phyloP scores from a whole-genome alignment of 2,888 invertebrate species.

The Pogonocherus hispidulus region DNA sequence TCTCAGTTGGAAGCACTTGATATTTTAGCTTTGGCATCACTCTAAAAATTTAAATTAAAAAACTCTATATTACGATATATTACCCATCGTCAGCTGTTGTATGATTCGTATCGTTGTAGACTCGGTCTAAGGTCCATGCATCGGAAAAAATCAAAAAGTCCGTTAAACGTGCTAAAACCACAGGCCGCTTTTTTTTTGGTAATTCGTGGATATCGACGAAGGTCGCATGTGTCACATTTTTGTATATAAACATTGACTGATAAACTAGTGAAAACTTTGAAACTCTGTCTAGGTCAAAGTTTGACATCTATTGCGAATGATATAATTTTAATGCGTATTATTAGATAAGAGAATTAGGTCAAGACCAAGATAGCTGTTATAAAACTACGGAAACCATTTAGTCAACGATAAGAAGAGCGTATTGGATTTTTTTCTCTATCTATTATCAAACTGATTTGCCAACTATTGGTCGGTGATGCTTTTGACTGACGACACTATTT shows the following conservation, averaged over 20 bases:
- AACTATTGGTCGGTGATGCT: background rate
- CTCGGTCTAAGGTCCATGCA: no score
- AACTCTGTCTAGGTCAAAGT: conserved; percentile 39
- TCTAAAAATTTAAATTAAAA: no score
- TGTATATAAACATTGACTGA: conserved; percentile 12
- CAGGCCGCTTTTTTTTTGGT: no score
- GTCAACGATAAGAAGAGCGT: background rate
- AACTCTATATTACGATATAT: no score
- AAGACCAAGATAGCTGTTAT: conserved; percentile 12
- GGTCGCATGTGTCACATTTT: conserved; percentile 19
- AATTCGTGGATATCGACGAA: no score
- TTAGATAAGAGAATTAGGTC: conserved; percentile 18
- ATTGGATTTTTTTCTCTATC: conserved; percentile 5
- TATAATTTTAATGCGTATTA: conserved; percentile 24
- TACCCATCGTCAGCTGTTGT: no score
- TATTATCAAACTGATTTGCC: background rate
- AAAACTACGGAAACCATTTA: conserved; percentile 11
- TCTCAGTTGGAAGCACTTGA: no score
- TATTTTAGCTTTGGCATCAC: no score
- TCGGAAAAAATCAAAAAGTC: no score
- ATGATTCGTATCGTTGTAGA: no score
- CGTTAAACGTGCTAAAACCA: no score
- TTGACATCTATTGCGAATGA: conserved; percentile 23
- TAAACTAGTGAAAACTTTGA: conserved; percentile 27
- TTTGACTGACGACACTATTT: background rate